Base-by-base conservation (phyloP, 92 coral and sea anemone species). In the Phenganax stokvisi region DNA sequence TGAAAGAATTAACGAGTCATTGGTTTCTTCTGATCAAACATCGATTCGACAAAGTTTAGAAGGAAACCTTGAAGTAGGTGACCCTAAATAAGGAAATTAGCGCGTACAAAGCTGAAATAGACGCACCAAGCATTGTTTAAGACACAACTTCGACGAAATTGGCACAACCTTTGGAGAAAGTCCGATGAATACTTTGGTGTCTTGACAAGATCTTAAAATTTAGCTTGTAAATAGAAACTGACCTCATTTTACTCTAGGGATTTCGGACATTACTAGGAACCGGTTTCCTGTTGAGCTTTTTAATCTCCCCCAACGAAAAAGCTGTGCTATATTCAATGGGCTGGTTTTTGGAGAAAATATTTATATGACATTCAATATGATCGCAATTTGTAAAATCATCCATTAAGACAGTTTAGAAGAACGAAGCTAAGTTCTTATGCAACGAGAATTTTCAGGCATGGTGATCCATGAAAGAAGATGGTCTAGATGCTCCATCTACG, bases 281-380 rank as follows among this genome's bases (percentile, higher is more conserved):
- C 3, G 54, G 31, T 16, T 68, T 68, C 70, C 54, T n/a, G 5
- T 37, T 37, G 54, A 30, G 53, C 6, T 30, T 68, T 68, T 68
- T 68, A 10, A 30, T 30, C 10, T n/a, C 73, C 12, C 16, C 73
- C 53, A 30, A 16, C 73, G 73, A 30, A 7, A 68, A 68, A 68
- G 73, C 73, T 68, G 73, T 68, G 73, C 73, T 68, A 68, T 10
- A 20, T 53, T 51, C 47, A 53, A 51, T 29, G 73, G 73, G 16
- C 15, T 6, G 16, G 16, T 68, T 30, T 61, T 61, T 7, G 7
- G 73, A 68, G 73, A 53, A 68, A 3, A 68, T 37, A 9, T 30
- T 17, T 30, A 20, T 20, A 20, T 64, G 70, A 20, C 37, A 28
- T 64, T 20, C 65, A 59, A 6, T 59, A 20, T 20, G 70, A 64